A percentile compares a stretch with the other conserved stretches of the same genome.
These are phyloP conservation scores for Notamacropus eugenii DNA, from an alignment of 2,797 vertebrate species.

Conservation along the genomic window DNA sequence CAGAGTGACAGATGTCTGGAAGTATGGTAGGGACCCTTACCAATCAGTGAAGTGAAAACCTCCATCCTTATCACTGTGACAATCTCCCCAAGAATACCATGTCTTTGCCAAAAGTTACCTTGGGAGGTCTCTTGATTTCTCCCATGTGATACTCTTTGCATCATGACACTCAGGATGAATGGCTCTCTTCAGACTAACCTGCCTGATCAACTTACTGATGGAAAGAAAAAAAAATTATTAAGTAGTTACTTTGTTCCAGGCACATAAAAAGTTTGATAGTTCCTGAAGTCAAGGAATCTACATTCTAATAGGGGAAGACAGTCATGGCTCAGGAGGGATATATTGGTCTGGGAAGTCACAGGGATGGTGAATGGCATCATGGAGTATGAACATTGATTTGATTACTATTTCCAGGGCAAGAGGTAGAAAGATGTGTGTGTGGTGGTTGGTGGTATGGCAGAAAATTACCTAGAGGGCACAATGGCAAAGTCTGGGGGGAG, in stretches of 20 bases:
- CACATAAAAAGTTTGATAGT: neutral
- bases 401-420: neutral
- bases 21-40: neutral
- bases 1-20: neutral
- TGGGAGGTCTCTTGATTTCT: neutral
- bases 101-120: neutral
- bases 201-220: neutral
- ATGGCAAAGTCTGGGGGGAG: neutral
- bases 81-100: neutral
- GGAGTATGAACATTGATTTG: neutral
- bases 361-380: neutral
- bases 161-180: neutral
- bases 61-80: neutral
- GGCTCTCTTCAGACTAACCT: neutral
- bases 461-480: neutral
- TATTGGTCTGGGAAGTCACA: neutral
- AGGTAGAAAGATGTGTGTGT: neutral
- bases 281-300: neutral
- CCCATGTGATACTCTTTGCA: neutral
- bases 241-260: neutral
- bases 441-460: neutral
- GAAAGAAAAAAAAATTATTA: neutral
- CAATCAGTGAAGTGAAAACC: neutral
- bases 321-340: neutral
- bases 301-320: neutral